phyloP scores from a whole-genome alignment of 2,797 vertebrate species.

The Ptychadena robeensis region DNA sequence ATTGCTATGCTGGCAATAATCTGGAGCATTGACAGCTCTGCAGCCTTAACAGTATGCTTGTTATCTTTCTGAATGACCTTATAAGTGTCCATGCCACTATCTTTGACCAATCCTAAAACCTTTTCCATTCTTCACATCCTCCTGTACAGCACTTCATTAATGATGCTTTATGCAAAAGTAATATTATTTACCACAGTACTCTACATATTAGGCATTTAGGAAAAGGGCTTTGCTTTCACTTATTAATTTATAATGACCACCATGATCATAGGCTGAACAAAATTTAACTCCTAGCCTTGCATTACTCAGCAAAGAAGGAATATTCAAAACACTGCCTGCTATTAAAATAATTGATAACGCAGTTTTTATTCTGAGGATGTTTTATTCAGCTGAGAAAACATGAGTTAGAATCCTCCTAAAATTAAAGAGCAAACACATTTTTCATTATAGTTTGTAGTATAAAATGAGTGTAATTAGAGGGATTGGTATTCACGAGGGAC shows the following conservation, averaged over 20 bases:
- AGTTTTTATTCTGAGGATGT: conserved; percentile 9
- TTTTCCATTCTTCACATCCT: neutral
- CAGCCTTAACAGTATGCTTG: too few relatives aligned
- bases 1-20: too few relatives aligned
- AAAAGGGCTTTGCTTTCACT: neutral
- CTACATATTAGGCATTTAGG: neutral
- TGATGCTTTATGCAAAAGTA: neutral
- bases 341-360: conserved; percentile 40
- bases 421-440: conserved; percentile 66
- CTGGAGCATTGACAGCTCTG: too few relatives aligned
- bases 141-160: neutral
- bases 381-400: conserved; percentile 67
- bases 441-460: conserved; percentile 65
- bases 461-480: conserved; percentile 68
- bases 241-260: conserved; percentile 15
- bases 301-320: conserved; percentile 18
- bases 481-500: conserved; percentile 66
- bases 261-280: neutral
- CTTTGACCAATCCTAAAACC: neutral
- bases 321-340: conserved; percentile 32
- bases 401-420: conserved; percentile 65
- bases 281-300: neutral
- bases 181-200: neutral
- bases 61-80: too few relatives aligned
- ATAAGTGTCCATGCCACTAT: too few relatives aligned